Evolutionary conservation across 2,888 invertebrate species (phyloP).

Genomic region (Reticulitermes lucifugus): DNA sequence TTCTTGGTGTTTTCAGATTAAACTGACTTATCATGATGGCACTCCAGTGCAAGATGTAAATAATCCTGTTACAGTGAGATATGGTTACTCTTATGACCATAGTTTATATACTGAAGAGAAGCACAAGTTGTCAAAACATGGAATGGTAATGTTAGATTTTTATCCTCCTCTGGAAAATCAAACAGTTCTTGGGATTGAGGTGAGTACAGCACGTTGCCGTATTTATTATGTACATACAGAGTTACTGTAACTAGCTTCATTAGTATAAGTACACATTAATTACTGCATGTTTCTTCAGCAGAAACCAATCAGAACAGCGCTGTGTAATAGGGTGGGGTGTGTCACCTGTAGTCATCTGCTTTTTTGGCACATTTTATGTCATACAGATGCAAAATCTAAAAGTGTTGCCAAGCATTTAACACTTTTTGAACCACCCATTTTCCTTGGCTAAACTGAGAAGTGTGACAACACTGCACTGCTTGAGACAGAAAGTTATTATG

Average conservation of each 20-base stretch:
- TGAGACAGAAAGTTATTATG: too few species aligned
- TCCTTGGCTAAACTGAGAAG: too few species aligned
- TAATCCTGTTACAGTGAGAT: slow-evolving; percentile 70
- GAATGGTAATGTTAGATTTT: slow-evolving; percentile 73
- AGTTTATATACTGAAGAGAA: slow-evolving; percentile 67
- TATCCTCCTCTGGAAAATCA: slow-evolving; percentile 70
- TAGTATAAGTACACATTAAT: neutral
- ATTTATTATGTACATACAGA: neutral
- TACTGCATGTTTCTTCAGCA: neutral
- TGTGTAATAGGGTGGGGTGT: too few species aligned
- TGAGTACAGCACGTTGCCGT: slow-evolving; percentile 58
- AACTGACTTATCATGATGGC: slow-evolving; percentile 78
- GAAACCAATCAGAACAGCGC: too few species aligned
- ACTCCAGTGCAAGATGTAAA: slow-evolving; percentile 71
- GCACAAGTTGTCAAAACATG: slow-evolving; percentile 71
- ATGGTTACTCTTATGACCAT: slow-evolving; percentile 72
- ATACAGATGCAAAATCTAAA: too few species aligned
- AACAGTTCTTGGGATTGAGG: slow-evolving; percentile 79
- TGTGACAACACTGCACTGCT: too few species aligned
- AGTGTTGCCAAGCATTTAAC: too few species aligned
- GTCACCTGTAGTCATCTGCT: too few species aligned
- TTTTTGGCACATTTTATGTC: too few species aligned
- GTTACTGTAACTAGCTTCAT: too few species aligned
- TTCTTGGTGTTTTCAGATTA: slow-evolving; percentile 65
- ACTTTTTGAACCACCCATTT: too few species aligned